A percentile compares a stretch with the other conserved stretches of the same genome.
phyloP scores from a whole-genome alignment of 2,888 invertebrate genomes.

The Leptothorax acervorum region DNA sequence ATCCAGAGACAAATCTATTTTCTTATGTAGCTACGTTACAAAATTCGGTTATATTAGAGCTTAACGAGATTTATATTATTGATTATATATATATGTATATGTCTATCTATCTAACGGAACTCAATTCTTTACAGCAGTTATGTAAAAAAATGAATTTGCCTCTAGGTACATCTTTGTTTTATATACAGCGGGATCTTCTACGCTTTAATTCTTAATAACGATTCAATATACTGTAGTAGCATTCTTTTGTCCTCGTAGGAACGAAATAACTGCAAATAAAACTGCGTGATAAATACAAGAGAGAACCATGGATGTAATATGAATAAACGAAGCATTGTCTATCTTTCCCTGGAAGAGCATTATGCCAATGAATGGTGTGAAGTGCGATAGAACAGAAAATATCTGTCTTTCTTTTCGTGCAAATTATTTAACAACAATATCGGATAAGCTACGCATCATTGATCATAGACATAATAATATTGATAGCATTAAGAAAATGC shows the following conservation, averaged over 20 bases:
- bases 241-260: neutral
- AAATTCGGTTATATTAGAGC: conserved; percentile 22
- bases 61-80: conserved; percentile 40
- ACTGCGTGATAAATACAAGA: conserved; percentile 15
- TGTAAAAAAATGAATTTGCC: conserved; percentile 41
- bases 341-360: neutral
- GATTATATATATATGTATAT: neutral
- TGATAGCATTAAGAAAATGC: neutral
- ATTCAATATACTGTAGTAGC: neutral
- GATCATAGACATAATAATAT: neutral
- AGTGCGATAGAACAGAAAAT: neutral
- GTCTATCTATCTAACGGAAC: neutral
- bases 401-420: neutral
- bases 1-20: conserved; percentile 41
- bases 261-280: conserved; percentile 8
- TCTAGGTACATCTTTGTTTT: conserved; percentile 39
- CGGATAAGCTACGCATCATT: neutral
- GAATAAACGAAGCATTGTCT: neutral
- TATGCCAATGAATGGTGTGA: neutral
- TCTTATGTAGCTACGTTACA: conserved; percentile 12
- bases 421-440: neutral
- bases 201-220: conserved; percentile 10
- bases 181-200: conserved; percentile 29
- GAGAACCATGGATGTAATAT: neutral
- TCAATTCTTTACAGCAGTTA: conserved; percentile 22